phyloP scores from a whole-genome alignment of 2,113 vertebrate genomes.

The Rhipidura dahli region DNA sequence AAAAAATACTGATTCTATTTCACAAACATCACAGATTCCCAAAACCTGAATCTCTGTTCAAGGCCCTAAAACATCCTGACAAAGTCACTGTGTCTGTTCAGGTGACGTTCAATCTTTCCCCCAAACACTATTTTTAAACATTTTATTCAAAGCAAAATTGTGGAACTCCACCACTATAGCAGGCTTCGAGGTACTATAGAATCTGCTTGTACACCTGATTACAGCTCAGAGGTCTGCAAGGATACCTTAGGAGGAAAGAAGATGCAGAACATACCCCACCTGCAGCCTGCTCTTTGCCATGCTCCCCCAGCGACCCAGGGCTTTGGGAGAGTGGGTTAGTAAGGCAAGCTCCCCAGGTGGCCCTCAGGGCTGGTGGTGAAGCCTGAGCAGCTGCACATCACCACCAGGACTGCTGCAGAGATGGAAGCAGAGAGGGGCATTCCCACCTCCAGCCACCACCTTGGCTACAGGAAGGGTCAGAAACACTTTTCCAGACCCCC shows the following conservation, averaged over 20 bases:
- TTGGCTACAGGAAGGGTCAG: accelerated
- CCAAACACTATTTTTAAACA: neutral
- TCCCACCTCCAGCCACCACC: neutral
- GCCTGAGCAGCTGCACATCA: accelerated
- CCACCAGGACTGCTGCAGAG: neutral
- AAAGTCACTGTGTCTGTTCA: neutral
- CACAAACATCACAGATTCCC: neutral
- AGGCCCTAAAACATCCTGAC: neutral
- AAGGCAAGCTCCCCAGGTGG: neutral
- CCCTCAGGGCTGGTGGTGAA: too few species aligned
- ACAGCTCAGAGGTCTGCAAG: neutral
- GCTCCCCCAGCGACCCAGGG: accelerated
- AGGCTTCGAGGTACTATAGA: neutral
- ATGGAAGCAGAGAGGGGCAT: neutral
- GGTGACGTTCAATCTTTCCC: neutral
- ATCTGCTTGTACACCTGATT: neutral
- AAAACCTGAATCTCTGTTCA: neutral
- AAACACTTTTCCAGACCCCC: neutral
- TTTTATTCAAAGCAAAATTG: neutral
- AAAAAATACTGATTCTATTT: neutral
- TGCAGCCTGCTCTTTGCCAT: neutral
- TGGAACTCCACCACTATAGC: neutral
- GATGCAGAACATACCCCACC: accelerated
- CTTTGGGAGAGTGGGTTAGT: neutral
- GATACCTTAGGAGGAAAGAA: neutral